phyloP scores from a whole-genome alignment of 2,888 invertebrate species.

The Melanophora roralis region DNA sequence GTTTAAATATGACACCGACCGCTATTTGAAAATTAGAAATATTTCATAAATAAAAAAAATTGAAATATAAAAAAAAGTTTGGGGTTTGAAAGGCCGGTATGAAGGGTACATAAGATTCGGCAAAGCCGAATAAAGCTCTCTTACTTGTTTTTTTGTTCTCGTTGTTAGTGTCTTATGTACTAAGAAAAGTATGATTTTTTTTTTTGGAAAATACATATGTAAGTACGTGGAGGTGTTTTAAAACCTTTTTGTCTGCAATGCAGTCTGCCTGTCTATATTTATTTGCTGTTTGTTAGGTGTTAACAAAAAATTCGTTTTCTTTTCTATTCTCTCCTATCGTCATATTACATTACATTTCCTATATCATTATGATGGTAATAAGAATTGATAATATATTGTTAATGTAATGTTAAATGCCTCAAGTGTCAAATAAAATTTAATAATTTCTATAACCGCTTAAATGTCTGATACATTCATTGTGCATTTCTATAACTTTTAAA shows the following conservation, averaged over 20 bases:
- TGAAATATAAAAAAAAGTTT: too few relatives aligned
- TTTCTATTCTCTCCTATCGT: slow-evolving; percentile 26
- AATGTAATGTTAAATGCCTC: slow-evolving; percentile 60
- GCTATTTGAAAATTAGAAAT: too few relatives aligned
- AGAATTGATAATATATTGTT: slow-evolving; percentile 62
- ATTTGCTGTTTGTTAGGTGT: background rate
- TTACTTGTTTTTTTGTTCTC: background rate
- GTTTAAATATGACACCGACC: too few relatives aligned
- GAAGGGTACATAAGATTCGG: too few relatives aligned
- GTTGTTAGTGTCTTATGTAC: slow-evolving; percentile 30
- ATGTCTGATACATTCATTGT: slow-evolving; percentile 11
- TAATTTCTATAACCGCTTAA: slow-evolving; percentile 33
- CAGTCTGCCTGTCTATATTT: slow-evolving; percentile 33
- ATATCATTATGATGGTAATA: slow-evolving; percentile 60
- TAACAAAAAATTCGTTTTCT: slow-evolving; percentile 2
- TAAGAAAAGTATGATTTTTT: slow-evolving; percentile 44
- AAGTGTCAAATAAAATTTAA: slow-evolving; percentile 61
- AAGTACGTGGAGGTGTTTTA: slow-evolving; percentile 54
- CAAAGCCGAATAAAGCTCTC: too few relatives aligned
- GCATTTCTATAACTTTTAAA: background rate
- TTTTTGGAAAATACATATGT: slow-evolving; percentile 52
- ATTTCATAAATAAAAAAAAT: too few relatives aligned
- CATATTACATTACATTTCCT: slow-evolving; percentile 45
- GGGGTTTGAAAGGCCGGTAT: too few relatives aligned
- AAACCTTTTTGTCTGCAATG: background rate